Conservation (phyloP, 2,797 vertebrate genomes). For the Amniataba percoides region DNA sequence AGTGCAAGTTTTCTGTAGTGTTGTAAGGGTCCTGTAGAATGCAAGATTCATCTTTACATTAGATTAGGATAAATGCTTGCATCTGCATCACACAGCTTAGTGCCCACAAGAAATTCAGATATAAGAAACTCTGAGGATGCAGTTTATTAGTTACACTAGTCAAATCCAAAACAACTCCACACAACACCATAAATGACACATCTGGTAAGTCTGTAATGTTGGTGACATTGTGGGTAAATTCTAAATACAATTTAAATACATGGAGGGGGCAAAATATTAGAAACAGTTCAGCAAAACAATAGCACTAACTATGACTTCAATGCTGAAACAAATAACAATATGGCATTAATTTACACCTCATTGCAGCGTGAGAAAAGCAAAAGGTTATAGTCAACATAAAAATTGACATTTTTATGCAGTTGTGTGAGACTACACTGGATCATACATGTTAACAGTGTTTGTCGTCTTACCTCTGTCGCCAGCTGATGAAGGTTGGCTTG, state of each 20-base stretch:
- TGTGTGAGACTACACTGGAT: too few species aligned
- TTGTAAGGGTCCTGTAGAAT: slow-evolving; percentile 95
- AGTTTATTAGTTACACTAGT: neutral
- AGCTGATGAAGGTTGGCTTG: slow-evolving; percentile 97
- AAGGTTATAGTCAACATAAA: too few species aligned
- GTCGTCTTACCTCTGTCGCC: slow-evolving; percentile 91
- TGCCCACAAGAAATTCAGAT: neutral
- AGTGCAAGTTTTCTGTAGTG: slow-evolving; percentile 98
- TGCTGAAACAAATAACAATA: too few species aligned
- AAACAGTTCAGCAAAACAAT: neutral
- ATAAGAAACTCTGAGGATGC: neutral
- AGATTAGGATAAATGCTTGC: neutral
- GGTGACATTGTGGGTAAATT: too few species aligned
- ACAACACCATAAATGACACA: neutral
- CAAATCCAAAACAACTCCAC: neutral
- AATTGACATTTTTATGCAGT: too few species aligned
- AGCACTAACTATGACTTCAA: neutral
- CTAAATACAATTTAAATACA: too few species aligned
- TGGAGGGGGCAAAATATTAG: too few species aligned
- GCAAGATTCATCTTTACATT: neutral
- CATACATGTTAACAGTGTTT: too few species aligned
- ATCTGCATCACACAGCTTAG: neutral
- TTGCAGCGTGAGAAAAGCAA: too few species aligned
- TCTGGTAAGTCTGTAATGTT: too few species aligned
- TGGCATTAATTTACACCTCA: too few species aligned